Percentiles rank a stretch among this genome's conserved stretches.
phyloP scores from a whole-genome alignment of 2,113 vertebrate genomes.

The Pteruthius melanotis region DNA sequence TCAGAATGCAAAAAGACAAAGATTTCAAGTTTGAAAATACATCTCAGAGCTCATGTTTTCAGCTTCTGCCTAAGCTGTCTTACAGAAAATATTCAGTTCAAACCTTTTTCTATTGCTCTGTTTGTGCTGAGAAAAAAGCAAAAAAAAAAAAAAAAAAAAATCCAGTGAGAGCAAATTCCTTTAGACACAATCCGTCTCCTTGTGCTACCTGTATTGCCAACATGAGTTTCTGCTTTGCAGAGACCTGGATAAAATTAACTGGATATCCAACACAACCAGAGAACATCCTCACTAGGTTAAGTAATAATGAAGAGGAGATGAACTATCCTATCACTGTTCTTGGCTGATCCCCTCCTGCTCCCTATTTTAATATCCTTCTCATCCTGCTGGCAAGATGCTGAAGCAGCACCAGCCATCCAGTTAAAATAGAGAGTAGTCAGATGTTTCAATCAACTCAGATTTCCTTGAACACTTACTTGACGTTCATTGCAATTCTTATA shows the following conservation, averaged over 20 bases:
- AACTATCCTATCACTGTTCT: not conserved
- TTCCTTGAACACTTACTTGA: not conserved
- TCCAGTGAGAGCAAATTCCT: not conserved
- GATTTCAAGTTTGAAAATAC: not conserved
- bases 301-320: not conserved
- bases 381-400: not conserved
- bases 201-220: not conserved
- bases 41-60: not conserved
- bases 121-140: not conserved
- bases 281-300: not conserved
- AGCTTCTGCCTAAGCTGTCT: not conserved
- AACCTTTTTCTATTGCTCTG: not conserved
- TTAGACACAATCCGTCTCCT: not conserved
- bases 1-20: not conserved
- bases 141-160: not conserved
- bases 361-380: not conserved
- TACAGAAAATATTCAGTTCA: not conserved
- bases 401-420: not conserved
- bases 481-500: not conserved
- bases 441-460: conserved; percentile 14
- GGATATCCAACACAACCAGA: not conserved
- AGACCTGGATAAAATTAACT: not conserved
- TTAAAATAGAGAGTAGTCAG: not conserved
- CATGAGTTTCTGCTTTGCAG: not conserved
- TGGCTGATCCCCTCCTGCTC: not conserved